Evolutionary conservation across 2,113 vertebrate genomes (phyloP).

Genomic region (Dolichotis patagonum): DNA sequence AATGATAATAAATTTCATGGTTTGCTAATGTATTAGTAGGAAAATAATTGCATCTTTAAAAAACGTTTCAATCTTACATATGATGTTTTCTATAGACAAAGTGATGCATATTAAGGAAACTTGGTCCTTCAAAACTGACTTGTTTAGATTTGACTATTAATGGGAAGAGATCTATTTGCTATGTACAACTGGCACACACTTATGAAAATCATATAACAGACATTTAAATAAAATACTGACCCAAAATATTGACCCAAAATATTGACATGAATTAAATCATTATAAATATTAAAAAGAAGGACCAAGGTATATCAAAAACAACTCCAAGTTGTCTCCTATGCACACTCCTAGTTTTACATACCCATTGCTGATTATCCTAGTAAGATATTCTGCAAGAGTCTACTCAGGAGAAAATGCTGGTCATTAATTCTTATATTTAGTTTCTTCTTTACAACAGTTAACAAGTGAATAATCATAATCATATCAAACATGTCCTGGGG

Average conservation of each 20-base stretch:
- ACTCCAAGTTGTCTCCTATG: not conserved
- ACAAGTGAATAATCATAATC: conserved; percentile 31
- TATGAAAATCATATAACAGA: not conserved
- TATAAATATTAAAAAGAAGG: not conserved
- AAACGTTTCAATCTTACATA: no score
- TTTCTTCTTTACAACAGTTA: conserved; percentile 8
- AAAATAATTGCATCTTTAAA: not conserved
- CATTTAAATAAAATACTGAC: not conserved
- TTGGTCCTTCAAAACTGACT: not conserved
- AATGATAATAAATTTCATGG: not conserved
- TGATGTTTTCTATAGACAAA: not conserved
- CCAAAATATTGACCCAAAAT: no score
- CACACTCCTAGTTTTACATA: not conserved
- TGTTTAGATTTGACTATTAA: not conserved
- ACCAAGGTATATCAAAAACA: not conserved
- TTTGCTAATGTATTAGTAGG: not conserved
- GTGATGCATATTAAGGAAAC: not conserved
- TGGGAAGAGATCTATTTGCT: not conserved
- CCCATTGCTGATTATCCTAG: not conserved
- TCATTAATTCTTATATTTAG: conserved; percentile 5
- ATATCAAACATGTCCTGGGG: not conserved
- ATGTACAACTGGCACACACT: not conserved
- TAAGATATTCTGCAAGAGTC: not conserved
- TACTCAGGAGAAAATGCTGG: not conserved
- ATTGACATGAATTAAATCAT: not conserved